Base-by-base conservation (phyloP, 2,888 invertebrate species). In the Drosophila tripunctata region DNA sequence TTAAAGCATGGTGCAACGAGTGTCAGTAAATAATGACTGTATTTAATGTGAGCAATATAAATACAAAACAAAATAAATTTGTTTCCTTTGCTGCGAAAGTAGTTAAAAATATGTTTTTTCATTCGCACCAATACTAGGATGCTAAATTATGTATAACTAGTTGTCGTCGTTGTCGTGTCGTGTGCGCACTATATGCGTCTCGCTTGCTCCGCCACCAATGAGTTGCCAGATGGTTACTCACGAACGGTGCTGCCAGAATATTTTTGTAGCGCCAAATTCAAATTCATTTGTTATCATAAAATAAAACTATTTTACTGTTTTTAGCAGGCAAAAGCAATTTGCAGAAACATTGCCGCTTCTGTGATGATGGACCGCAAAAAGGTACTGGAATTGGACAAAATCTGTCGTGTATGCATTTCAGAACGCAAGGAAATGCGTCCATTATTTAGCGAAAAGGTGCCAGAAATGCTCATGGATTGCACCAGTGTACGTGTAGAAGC, bases 391-490 rank as follows among this genome's bases (percentile, higher is more conserved):
- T 81, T 94, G 78, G 94, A 94, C 75, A 94, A 94, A 91, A 93
- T 94, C 84, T 94, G 94, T 89, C 93, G 94, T 17, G 93, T 93
- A 50, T 94, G 94, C 90, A 92, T 94, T 82, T 92, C 93, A 74
- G 92, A 93, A 78, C 94, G 94, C 86, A 94, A 93, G 87, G 94
- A 94, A 83, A 94, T 94, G 94, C 91, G 94, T 75, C 94, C 94
- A 22, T 88, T 94, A 63, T 94, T 94, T 83, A 93, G 93, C 73
- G 94, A 94, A 88, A 93, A 93, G 70, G 93, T 94, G 36, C 93
- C 94, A 14, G 93, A 94, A 72, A 94, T 94, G 94, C 80, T 94
- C 76, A 94, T 93, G 93, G 93, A 93, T 72, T 93, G 93, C 90
- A 93, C 94, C 58, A 93, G 93, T 89, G 93, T 94, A 71, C 92